These are phyloP conservation scores for Glandiceps talaboti DNA, from an alignment of 53 echinoderm and acorn worm species.

Conservation along the genomic window DNA sequence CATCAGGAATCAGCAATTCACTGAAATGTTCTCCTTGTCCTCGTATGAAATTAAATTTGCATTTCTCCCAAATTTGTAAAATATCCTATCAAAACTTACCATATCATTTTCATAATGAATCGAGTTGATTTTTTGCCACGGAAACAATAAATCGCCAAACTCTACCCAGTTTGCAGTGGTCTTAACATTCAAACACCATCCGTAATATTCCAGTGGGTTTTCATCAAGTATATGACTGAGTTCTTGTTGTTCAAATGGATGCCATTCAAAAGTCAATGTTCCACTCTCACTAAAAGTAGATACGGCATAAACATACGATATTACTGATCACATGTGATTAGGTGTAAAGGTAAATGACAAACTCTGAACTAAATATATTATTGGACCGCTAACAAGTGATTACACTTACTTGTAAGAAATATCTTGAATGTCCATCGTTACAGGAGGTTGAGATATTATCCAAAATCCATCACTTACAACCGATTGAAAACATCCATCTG, in stretches of 20 bases:
- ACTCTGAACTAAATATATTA: no score
- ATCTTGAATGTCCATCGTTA: not conserved
- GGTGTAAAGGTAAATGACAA: no score
- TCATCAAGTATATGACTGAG: not conserved
- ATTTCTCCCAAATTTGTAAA: no score
- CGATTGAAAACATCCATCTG: not conserved
- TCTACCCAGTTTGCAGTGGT: not conserved
- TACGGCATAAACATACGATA: no score
- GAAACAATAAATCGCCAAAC: not conserved
- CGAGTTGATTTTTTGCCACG: not conserved
- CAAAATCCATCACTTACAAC: not conserved
- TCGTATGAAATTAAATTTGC: no score
- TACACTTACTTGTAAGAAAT: not conserved
- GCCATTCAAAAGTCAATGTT: not conserved
- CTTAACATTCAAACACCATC: slow-evolving; percentile 15
- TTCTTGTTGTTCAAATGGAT: not conserved
- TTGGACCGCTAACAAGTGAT: no score
- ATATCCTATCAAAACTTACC: not conserved
- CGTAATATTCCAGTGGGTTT: slow-evolving; percentile 17
- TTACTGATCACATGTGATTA: no score
- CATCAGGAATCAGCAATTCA: no score
- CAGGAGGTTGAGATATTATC: not conserved
- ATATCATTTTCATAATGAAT: no score
- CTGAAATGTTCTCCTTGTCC: no score
- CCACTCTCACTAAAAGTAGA: no score